Percentiles rank a stretch among this genome's conserved stretches.
Conservation (phyloP, 2,888 invertebrate genomes). For the Eristalis arbustorum region DNA sequence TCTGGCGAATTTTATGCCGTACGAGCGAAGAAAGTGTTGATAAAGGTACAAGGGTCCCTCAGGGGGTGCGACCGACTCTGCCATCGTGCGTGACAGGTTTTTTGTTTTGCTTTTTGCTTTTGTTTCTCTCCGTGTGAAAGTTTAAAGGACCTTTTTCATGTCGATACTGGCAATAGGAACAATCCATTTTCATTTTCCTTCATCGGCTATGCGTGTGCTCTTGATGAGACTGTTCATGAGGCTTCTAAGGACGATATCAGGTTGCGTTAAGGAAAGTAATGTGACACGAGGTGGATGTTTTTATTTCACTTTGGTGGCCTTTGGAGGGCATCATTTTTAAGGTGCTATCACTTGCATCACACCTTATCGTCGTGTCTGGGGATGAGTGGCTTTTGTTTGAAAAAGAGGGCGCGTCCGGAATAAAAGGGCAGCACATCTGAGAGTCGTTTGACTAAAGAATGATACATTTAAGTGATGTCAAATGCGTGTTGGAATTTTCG, state of each 20-base stretch:
- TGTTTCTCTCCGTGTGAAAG: neutral
- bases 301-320: conserved; percentile 2
- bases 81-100: conserved; percentile 2
- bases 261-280: neutral
- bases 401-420: neutral
- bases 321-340: neutral
- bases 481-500: neutral
- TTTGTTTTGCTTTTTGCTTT: neutral
- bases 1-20: conserved; percentile 31
- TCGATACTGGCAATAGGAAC: conserved; percentile 8
- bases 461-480: neutral
- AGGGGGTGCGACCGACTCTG: neutral
- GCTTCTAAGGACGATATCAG: neutral
- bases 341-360: neutral
- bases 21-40: conserved; percentile 46
- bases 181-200: conserved; percentile 27
- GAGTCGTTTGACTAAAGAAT: neutral
- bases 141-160: conserved; percentile 10
- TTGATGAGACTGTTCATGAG: neutral
- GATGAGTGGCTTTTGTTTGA: neutral
- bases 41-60: conserved; percentile 23
- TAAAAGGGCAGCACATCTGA: neutral
- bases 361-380: neutral
- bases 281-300: neutral
- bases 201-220: conserved; percentile 10